These are phyloP conservation scores for Nebria brevicollis DNA, from an alignment of 2,888 invertebrate species.

Conservation along the genomic window DNA sequence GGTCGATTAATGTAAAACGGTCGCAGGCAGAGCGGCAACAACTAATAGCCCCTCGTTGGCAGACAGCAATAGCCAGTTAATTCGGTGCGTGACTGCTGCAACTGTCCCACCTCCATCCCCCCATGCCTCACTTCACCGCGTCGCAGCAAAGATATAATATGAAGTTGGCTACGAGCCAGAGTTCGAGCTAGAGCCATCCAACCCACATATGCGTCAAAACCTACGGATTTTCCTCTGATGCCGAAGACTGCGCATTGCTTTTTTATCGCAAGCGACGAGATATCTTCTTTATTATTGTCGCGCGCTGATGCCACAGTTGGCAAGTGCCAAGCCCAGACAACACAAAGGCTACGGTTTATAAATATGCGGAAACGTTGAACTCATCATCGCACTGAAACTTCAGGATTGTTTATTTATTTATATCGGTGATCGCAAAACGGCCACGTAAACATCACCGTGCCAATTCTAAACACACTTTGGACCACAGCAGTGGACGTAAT, in stretches of 20 bases:
- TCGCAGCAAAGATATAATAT: neutral
- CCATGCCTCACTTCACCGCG: neutral
- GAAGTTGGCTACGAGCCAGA: constrained; percentile 3
- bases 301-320: constrained; percentile 11
- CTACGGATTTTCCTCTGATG: constrained; percentile 2
- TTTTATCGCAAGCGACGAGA: neutral
- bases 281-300: neutral
- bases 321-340: neutral
- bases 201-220: constrained; percentile 8
- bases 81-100: constrained; percentile 19
- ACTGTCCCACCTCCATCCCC: neutral
- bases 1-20: neutral
- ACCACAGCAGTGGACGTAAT: neutral
- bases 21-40: neutral
- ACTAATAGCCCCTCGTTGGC: constrained; percentile 14
- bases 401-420: constrained; percentile 19
- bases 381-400: neutral
- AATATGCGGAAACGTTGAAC: constrained; percentile 31
- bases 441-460: neutral
- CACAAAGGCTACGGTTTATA: constrained; percentile 15
- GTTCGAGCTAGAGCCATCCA: neutral
- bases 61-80: constrained; percentile 22
- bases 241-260: neutral
- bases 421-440: neutral
- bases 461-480: neutral